Base-by-base conservation (phyloP, 2,888 invertebrate species). In the Coenonympha arcania region DNA sequence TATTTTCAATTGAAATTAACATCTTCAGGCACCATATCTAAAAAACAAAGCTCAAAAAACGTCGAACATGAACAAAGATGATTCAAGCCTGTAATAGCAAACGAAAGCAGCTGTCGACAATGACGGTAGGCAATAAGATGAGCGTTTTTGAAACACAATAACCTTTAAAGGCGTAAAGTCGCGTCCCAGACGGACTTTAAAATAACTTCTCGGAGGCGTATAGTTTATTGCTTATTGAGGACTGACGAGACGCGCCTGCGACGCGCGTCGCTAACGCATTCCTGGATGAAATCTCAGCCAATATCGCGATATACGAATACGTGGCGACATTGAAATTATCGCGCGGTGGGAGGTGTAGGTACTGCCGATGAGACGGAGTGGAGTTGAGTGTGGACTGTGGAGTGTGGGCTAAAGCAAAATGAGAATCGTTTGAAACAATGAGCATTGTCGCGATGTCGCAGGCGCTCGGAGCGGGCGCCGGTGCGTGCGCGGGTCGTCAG, bases 221-320 rank as follows among this genome's bases (percentile, higher is more conserved):
- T 82, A 79, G 82, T 86, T 85, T 86, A 86, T 84, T 79, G 85
- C 85, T 84, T 84, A 85, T 85, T 85, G 85, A 84, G 82, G 73
- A 76, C 80, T 79, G 83, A 81, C 79, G 81, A 79, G 77, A 76
- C 76, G 79, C 79, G 79, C 75, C 76, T 73, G 71, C 65, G 78
- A 76, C 75, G 73, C 79, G 71, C 65, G 78, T 76, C 75, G 73
- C 79, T 79, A 80, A 80, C 82, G 79, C 78, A 77, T 75, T 71
- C 66, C 69, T 68, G 72, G 73, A 75, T 70, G 80, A 80, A 84
- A 81, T 83, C 84, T 79, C 82, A 79, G 75, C 79, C 82, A 80
- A 82, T 82, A 83, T 85, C 82, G 74, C 74, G 76, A 78, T 78
- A 79, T 76, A 78, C 72, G 75, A 78, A 79, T 76, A 78, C 72